These are phyloP conservation scores for Ptyas mucosa DNA, from an alignment of 2,113 vertebrate genomes.

Conservation along the genomic window DNA sequence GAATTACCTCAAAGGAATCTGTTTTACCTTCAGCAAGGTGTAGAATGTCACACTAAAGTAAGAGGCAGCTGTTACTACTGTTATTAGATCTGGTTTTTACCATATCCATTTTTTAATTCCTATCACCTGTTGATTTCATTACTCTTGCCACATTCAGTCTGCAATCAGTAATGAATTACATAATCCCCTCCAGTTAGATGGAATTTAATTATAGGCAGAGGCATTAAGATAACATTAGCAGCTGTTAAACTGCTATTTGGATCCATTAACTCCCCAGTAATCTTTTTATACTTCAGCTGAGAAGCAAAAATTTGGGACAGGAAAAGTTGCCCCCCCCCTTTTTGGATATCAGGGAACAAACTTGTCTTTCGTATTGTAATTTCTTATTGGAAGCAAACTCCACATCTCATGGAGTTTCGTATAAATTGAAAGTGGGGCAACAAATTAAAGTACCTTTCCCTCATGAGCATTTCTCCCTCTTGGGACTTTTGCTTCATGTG, in stretches of 20 bases:
- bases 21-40: neutral
- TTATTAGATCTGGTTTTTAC: neutral
- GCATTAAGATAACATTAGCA: constrained; percentile 7
- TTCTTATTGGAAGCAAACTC: neutral
- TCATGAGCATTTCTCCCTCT: neutral
- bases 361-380: neutral
- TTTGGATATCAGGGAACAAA: neutral
- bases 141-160: neutral
- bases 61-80: neutral
- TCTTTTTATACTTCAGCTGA: neutral
- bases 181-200: neutral
- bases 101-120: neutral
- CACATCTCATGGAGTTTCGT: neutral
- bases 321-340: neutral
- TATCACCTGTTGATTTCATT: neutral
- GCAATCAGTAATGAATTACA: neutral
- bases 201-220: neutral
- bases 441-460: neutral
- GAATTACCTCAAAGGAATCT: neutral
- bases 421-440: neutral
- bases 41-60: neutral
- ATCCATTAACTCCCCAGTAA: constrained; percentile 1
- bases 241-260: constrained; percentile 2
- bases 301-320: neutral
- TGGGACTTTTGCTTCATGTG: neutral